Evolutionary conservation across 1,140 invertebrate species (phyloP).

Genomic region (Drosophila pandora): DNA sequence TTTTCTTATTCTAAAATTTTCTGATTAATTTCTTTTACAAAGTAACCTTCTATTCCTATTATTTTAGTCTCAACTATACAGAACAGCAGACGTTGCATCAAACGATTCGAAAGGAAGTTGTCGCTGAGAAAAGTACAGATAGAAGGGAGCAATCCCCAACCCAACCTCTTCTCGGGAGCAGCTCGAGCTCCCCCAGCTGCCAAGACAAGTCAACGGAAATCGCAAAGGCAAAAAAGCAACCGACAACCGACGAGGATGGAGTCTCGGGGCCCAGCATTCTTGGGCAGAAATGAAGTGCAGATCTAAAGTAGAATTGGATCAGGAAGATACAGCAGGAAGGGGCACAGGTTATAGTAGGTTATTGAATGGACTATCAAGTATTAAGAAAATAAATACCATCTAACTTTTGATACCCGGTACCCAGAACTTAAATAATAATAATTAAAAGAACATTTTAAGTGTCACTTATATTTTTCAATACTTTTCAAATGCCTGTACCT

Average conservation of each 20-base stretch:
- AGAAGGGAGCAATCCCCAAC: slow-evolving; percentile 9
- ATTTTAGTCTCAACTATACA: background rate
- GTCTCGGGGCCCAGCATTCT: slow-evolving; percentile 54
- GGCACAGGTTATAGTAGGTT: slow-evolving; percentile 7
- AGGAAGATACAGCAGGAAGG: slow-evolving; percentile 15
- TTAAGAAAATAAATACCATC: too few species aligned
- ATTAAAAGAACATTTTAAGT: too few species aligned
- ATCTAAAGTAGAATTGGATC: slow-evolving; percentile 73
- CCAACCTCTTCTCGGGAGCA: slow-evolving; percentile 16
- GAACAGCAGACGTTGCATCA: slow-evolving; percentile 10
- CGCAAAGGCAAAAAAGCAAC: slow-evolving; percentile 57
- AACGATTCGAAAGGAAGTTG: slow-evolving; percentile 55
- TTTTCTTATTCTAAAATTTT: background rate
- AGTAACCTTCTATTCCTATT: background rate
- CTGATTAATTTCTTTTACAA: background rate
- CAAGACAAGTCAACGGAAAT: slow-evolving; percentile 65
- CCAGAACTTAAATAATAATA: too few species aligned
- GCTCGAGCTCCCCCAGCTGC: slow-evolving; percentile 44
- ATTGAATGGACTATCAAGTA: slow-evolving; percentile 9
- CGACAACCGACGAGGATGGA: slow-evolving; percentile 23
- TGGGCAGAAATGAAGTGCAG: slow-evolving; percentile 69
- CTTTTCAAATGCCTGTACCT: background rate
- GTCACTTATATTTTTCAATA: background rate
- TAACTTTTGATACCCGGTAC: too few species aligned
- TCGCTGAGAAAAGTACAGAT: slow-evolving; percentile 24